These are phyloP conservation scores for Amphilophus citrinellus DNA, from an alignment of 2,113 vertebrate species.

Conservation along the genomic window DNA sequence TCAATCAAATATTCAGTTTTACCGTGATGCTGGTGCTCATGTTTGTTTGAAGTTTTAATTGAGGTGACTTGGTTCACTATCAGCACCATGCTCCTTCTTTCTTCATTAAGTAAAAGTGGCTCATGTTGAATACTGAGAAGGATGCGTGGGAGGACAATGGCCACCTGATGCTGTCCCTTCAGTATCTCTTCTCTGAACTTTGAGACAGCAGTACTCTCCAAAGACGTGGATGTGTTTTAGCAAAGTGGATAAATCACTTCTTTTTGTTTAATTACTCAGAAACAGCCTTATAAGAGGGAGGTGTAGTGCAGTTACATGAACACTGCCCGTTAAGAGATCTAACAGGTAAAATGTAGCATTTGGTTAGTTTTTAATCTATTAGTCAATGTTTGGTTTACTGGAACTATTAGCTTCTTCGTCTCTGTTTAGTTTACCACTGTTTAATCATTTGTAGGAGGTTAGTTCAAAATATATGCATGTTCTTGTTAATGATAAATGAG, in stretches of 20 bases:
- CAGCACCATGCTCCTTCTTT: conserved; percentile 26
- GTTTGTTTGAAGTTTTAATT: conserved; percentile 78
- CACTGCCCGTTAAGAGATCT: conserved; percentile 21
- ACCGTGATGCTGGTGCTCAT: conserved; percentile 23
- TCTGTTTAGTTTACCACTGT: background rate
- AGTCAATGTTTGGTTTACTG: background rate
- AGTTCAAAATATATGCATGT: background rate
- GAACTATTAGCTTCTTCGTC: background rate
- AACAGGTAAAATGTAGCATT: conserved; percentile 5
- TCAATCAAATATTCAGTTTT: conserved; percentile 63
- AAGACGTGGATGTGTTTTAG: conserved; percentile 1
- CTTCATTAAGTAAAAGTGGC: conserved; percentile 59
- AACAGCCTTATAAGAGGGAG: conserved; percentile 16
- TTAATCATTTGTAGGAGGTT: background rate
- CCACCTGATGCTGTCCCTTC: background rate
- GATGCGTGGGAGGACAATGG: conserved; percentile 49
- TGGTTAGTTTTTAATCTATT: background rate
- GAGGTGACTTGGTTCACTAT: conserved; percentile 70
- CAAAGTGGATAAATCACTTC: conserved; percentile 23
- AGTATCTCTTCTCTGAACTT: conserved; percentile 43
- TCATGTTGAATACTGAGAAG: conserved; percentile 56
- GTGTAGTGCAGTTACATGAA: conserved; percentile 13
- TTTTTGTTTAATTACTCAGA: conserved; percentile 35
- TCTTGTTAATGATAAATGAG: conserved; percentile 5
- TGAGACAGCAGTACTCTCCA: conserved; percentile 5